Percentiles rank a stretch among this genome's conserved stretches.
These are phyloP conservation scores for Glyphotaelius pellucidus DNA, from an alignment of 2,888 invertebrate genomes.

Conservation along the genomic window DNA sequence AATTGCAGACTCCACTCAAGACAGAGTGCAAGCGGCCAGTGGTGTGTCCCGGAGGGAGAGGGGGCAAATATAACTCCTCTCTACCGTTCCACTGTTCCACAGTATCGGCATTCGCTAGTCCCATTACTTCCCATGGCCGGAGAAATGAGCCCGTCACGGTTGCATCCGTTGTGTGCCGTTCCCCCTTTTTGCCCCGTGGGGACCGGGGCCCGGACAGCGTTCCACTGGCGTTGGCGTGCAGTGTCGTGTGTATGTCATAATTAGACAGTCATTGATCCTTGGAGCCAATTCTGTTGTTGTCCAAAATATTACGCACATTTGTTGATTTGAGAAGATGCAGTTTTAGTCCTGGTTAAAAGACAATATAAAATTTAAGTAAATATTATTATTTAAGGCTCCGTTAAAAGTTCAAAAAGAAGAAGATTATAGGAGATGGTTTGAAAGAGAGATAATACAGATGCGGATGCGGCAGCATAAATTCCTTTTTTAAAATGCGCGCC, in stretches of 20 bases:
- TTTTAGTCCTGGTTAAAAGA: too few species aligned
- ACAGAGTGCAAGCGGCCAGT: background rate
- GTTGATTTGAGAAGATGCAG: too few species aligned
- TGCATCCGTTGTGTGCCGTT: background rate
- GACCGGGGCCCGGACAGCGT: background rate
- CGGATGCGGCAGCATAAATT: too few species aligned
- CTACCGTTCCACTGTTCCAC: background rate
- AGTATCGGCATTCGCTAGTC: background rate
- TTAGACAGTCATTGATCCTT: background rate
- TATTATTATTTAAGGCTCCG: too few species aligned
- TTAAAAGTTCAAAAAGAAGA: too few species aligned
- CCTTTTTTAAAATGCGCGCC: too few species aligned
- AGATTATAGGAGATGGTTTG: too few species aligned
- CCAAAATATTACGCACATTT: too few species aligned
- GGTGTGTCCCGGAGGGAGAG: background rate
- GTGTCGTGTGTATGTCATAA: background rate
- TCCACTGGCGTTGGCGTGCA: background rate
- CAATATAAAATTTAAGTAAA: too few species aligned
- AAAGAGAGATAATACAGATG: too few species aligned
- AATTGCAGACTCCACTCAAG: background rate
- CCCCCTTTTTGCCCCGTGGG: background rate
- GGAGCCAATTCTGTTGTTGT: background rate
- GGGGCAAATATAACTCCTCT: background rate
- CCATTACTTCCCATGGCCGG: conserved; percentile 29
- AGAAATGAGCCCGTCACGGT: conserved; percentile 3